Evolutionary conservation across 2,888 invertebrate species (phyloP), one percentile per base, ranked within the genome.

Genomic region (Asteroscopus sphinx): DNA sequence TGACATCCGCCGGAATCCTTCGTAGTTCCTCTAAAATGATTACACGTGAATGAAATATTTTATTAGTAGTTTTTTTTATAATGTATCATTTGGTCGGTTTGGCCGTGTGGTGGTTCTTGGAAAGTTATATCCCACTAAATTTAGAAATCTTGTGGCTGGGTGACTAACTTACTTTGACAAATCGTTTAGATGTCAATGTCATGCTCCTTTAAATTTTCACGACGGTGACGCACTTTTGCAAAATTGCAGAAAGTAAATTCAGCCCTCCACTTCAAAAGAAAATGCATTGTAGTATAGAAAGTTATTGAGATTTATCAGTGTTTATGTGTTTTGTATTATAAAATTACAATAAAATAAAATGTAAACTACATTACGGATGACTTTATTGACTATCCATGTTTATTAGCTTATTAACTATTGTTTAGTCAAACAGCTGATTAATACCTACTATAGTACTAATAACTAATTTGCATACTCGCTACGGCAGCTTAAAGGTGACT

Each of bases 1-100:
- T 30, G 33, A 36, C 56, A 57, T 71, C 71, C 71, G 71, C 57
- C 53, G 66, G 65, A 55, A 45, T 60, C 35, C 17, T 32, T 17
- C 37, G 15, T 35, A 46, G 48, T 56, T 55, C 44, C 26, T 68
- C 63, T 41, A 13, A 25, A 32, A 51, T 25, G 17, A 28, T n/a
- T 12, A 40, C 45, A 52, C 52, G 47, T 48, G 69, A 37, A 56
- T 69, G n/a, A 30, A 32, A 33, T 62, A 15, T 54, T 45, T 46
- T 36, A 35, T 17, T 28, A 12, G 15, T 28, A 7, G 12, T 21
- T 4, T 42, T 32, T 28, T 1, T 40, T 39, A 21, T 33, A 15
- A 17, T 15, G 12, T 7, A 11, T 44, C 36, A 13, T 11, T 33
- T 1, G 16, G 30, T 44, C 4, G 15, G 2, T 9, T 33, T 26